A percentile compares a stretch with the other conserved stretches of the same genome.
phyloP scores from a whole-genome alignment of 2,888 invertebrate species.

The Diaprepes abbreviatus region DNA sequence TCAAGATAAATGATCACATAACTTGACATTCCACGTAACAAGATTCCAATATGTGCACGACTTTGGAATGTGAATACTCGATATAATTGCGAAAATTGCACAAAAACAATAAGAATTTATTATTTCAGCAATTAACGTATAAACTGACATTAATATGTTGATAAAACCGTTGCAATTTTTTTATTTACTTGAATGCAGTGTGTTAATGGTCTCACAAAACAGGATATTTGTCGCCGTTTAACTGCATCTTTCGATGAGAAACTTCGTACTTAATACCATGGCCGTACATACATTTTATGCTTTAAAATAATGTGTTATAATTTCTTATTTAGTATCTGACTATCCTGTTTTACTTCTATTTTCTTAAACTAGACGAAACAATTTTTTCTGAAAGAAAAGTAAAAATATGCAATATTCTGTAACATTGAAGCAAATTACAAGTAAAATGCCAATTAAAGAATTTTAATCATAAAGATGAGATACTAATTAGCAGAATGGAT shows the following conservation, averaged over 20 bases:
- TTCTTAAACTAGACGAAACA: too few relatives aligned
- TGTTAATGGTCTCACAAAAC: conserved; percentile 49
- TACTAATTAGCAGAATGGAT: too few relatives aligned
- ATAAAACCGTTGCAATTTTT: conserved; percentile 47
- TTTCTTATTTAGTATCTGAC: too few relatives aligned
- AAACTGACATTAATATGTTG: conserved; percentile 49
- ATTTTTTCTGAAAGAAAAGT: too few relatives aligned
- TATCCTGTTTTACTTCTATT: too few relatives aligned
- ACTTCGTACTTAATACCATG: conserved; percentile 22
- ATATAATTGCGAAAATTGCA: conserved; percentile 42
- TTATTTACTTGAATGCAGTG: conserved; percentile 24
- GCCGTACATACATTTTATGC: conserved; percentile 26
- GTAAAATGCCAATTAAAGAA: too few relatives aligned
- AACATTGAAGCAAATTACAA: too few relatives aligned
- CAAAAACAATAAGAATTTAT: conserved; percentile 47
- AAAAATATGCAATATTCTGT: too few relatives aligned
- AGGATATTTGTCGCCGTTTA: conserved; percentile 48
- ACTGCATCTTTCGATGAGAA: conserved; percentile 37
- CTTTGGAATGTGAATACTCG: conserved; percentile 41
- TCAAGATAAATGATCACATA: conserved; percentile 40
- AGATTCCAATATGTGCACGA: conserved; percentile 46
- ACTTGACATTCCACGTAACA: conserved; percentile 42
- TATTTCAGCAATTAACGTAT: conserved; percentile 50
- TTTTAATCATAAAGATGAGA: too few relatives aligned
- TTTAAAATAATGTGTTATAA: too few relatives aligned